A percentile compares a stretch with the other conserved stretches of the same genome.
phyloP scores from a whole-genome alignment of 2,797 vertebrate genomes.

The Anniella stebbinsi region DNA sequence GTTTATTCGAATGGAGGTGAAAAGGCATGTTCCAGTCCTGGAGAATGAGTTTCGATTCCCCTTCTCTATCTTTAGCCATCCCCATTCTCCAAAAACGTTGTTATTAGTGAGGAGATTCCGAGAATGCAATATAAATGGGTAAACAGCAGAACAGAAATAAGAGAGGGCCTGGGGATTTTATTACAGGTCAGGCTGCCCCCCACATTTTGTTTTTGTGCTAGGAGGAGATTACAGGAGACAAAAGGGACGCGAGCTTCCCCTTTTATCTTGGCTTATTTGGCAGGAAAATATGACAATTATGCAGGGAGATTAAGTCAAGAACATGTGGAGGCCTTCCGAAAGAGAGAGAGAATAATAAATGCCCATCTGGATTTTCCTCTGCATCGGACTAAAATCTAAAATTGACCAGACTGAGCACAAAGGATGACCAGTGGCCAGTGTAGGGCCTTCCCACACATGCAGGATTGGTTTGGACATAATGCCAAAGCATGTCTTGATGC shows the following conservation, averaged over 20 bases:
- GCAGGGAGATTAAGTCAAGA: not conserved
- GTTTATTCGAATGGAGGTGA: not conserved
- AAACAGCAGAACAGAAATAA: not conserved
- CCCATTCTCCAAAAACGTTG: not conserved
- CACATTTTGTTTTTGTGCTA: not conserved
- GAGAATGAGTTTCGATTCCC: too few species aligned
- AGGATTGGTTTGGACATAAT: not conserved
- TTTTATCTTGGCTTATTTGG: conserved; percentile 1
- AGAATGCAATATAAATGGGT: not conserved
- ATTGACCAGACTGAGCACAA: not conserved
- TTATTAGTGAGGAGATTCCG: not conserved
- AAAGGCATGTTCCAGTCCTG: not conserved
- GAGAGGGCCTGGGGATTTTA: not conserved
- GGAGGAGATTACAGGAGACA: not conserved
- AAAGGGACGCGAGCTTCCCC: not conserved
- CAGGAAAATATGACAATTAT: not conserved
- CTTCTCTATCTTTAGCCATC: too few species aligned
- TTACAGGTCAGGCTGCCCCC: conserved; percentile 52
- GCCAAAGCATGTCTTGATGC: not conserved
- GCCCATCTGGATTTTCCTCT: too few species aligned
- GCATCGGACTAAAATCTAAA: too few species aligned
- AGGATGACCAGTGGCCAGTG: too few species aligned
- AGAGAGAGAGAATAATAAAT: too few species aligned
- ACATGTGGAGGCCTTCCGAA: not conserved
- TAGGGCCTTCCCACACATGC: not conserved